phyloP scores from a whole-genome alignment of 2,888 invertebrate genomes.

The Drosophila mulleri region DNA sequence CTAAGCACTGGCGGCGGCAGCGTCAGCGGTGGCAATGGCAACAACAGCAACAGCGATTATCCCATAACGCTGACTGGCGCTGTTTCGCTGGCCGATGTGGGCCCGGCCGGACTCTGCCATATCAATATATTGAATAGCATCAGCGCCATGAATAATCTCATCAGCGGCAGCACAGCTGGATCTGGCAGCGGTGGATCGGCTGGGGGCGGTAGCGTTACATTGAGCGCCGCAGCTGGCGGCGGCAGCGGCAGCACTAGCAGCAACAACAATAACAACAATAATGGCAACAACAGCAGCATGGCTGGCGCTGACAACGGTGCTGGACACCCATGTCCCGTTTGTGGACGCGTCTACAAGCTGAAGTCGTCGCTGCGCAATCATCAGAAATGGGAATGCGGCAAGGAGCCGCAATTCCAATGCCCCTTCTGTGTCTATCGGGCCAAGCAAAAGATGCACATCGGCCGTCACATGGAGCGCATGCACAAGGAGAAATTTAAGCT shows the following conservation, averaged over 20 bases:
- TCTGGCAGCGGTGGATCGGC: slow-evolving; percentile 33
- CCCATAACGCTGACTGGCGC: slow-evolving; percentile 75
- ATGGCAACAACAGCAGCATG: slow-evolving; percentile 24
- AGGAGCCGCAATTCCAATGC: slow-evolving; percentile 93
- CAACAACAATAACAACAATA: not conserved
- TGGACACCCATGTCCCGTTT: slow-evolving; percentile 91
- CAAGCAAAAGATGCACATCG: slow-evolving; percentile 94
- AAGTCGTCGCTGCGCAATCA: slow-evolving; percentile 94
- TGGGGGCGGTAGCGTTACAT: slow-evolving; percentile 35
- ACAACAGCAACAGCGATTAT: slow-evolving; percentile 73
- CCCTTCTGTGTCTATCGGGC: slow-evolving; percentile 93
- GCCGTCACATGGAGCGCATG: slow-evolving; percentile 93
- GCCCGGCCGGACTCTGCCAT: slow-evolving; percentile 79
- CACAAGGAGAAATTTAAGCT: slow-evolving; percentile 88
- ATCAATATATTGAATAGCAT: slow-evolving; percentile 83
- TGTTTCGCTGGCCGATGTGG: slow-evolving; percentile 80
- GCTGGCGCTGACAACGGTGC: slow-evolving; percentile 83
- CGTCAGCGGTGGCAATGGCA: slow-evolving; percentile 42
- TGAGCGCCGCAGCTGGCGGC: slow-evolving; percentile 34
- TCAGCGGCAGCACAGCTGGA: slow-evolving; percentile 73
- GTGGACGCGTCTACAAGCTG: slow-evolving; percentile 93
- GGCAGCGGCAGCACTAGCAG: slow-evolving; percentile 11
- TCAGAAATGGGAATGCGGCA: slow-evolving; percentile 94
- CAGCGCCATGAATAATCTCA: slow-evolving; percentile 84
- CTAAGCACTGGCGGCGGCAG: slow-evolving; percentile 41